Evolutionary conservation across 2,113 vertebrate genomes (phyloP).

Genomic region (Donacobius atricapilla): DNA sequence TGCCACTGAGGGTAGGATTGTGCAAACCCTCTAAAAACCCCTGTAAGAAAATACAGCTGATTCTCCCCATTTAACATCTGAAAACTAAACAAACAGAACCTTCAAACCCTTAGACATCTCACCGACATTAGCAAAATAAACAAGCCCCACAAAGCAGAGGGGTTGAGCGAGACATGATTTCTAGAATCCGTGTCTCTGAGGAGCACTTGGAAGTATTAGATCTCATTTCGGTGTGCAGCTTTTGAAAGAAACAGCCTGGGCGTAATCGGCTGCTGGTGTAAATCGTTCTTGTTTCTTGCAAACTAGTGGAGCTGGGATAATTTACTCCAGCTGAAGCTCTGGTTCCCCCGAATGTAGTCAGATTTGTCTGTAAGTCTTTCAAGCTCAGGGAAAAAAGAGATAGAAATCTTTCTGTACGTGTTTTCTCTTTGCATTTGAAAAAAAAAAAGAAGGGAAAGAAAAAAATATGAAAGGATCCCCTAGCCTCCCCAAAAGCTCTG

Average conservation of each 20-base stretch:
- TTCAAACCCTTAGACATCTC: conserved; percentile 12
- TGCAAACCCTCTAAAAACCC: not conserved
- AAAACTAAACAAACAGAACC: conserved; percentile 24
- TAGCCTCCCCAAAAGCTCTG: not conserved
- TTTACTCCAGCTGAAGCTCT: not conserved
- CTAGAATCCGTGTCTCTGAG: not conserved
- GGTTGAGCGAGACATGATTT: conserved; percentile 22
- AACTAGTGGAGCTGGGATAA: not conserved
- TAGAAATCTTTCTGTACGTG: not conserved
- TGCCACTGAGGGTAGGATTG: not conserved
- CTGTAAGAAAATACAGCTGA: not conserved
- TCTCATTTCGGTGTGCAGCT: conserved; percentile 10
- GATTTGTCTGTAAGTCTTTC: not conserved
- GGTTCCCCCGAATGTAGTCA: not conserved
- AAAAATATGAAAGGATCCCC: not conserved
- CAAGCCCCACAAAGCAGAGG: conserved; percentile 2
- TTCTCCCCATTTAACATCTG: not conserved
- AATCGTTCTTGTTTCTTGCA: not conserved
- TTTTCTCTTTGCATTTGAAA: not conserved
- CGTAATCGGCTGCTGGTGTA: not conserved
- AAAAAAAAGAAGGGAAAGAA: not conserved
- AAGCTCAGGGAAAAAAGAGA: not conserved
- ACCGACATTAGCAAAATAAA: conserved; percentile 6
- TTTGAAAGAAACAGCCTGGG: not conserved
- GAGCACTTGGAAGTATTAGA: conserved; percentile 27